Conservation (phyloP, 2,888 invertebrate genomes). For the Geotrupes spiniger region DNA sequence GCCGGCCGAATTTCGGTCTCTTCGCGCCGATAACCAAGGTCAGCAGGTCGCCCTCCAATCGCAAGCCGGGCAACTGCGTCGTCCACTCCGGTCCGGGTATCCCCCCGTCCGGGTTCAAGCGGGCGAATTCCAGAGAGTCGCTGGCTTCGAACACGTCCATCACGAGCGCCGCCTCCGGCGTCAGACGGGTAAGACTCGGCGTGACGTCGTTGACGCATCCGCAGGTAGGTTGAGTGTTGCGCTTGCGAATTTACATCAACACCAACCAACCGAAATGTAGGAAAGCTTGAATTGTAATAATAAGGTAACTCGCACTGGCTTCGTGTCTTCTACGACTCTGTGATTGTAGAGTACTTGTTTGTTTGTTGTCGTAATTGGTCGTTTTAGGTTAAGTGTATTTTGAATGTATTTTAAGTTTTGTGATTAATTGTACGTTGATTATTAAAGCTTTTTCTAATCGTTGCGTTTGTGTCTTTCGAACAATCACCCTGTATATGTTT, state of each 20-base stretch:
- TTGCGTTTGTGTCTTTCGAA: no score
- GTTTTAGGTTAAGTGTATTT: no score
- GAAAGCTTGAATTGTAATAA: background rate
- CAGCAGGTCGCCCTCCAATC: slow-evolving; percentile 75
- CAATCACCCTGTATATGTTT: no score
- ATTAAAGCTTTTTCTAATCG: no score
- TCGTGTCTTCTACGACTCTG: no score
- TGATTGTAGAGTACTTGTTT: background rate
- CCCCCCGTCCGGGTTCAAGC: slow-evolving; percentile 58
- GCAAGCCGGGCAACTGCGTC: slow-evolving; percentile 62
- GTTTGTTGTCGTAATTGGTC: no score
- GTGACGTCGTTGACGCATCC: slow-evolving; percentile 63
- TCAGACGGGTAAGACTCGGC: slow-evolving; percentile 75
- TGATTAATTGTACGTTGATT: no score
- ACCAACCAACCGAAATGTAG: slow-evolving; percentile 36
- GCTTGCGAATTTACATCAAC: slow-evolving; percentile 23
- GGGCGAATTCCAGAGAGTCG: slow-evolving; percentile 82
- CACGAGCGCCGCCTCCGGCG: slow-evolving; percentile 51
- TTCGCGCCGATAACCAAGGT: slow-evolving; percentile 93
- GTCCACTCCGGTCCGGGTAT: slow-evolving; percentile 56
- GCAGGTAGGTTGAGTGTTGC: slow-evolving; percentile 59
- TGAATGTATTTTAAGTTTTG: no score
- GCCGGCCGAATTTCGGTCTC: slow-evolving; percentile 84
- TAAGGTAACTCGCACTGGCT: no score
- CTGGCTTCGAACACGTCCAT: slow-evolving; percentile 56